These are phyloP conservation scores for Subanguina moxae DNA, from an alignment of 1,140 invertebrate genomes.

Conservation along the genomic window DNA sequence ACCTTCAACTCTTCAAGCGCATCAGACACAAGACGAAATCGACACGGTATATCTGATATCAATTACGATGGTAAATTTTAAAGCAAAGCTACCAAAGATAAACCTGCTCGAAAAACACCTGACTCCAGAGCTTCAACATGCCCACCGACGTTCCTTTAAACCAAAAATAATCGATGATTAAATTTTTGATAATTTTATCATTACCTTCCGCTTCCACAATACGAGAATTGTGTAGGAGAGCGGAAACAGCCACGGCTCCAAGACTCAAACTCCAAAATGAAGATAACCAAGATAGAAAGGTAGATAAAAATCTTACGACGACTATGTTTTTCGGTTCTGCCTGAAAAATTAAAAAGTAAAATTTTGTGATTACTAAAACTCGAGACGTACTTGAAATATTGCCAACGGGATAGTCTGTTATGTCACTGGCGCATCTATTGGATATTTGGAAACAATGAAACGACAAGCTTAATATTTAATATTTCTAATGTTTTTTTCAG, in stretches of 20 bases:
- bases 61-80: no score
- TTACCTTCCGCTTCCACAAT: slow-evolving; percentile 56
- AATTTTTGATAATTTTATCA: no score
- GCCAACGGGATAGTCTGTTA: slow-evolving; percentile 88
- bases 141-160: slow-evolving; percentile 97
- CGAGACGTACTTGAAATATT: slow-evolving; percentile 75
- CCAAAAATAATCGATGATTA: no score
- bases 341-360: no score
- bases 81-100: no score
- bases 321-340: slow-evolving; percentile 79
- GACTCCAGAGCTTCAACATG: slow-evolving; percentile 46
- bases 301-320: no score
- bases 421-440: slow-evolving; percentile 83
- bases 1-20: no score
- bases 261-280: slow-evolving; percentile 84
- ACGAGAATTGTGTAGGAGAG: slow-evolving; percentile 71
- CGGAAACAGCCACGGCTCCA: slow-evolving; percentile 84
- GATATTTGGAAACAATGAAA: slow-evolving; percentile 87
- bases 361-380: no score
- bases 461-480: slow-evolving; percentile 78
- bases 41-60: no score
- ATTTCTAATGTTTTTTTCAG: neutral
- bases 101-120: no score
- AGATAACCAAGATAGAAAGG: no score
- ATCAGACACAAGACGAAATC: no score